A percentile compares a stretch with the other conserved stretches of the same genome.
phyloP scores from a whole-genome alignment of 2,797 vertebrate species.

The Eleutherodactylus coqui region DNA sequence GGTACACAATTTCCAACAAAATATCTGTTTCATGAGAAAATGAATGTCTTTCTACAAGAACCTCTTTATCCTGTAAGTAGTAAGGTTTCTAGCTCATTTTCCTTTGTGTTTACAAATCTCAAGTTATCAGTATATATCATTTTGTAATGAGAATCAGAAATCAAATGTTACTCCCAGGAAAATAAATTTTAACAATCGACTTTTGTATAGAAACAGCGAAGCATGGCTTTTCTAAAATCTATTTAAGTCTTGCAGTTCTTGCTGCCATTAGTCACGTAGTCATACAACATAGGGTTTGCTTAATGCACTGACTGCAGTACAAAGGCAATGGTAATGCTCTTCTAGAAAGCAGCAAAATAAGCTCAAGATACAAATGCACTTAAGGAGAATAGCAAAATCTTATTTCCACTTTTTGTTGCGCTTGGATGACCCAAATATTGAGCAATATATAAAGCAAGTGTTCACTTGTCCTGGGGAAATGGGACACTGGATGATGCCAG shows the following conservation, averaged over 20 bases:
- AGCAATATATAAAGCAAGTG: conserved; percentile 21
- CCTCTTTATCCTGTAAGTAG: neutral
- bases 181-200: neutral
- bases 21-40: neutral
- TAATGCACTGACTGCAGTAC: neutral
- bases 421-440: conserved; percentile 29
- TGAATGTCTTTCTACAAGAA: neutral
- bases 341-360: neutral
- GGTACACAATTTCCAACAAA: neutral
- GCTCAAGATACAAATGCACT: conserved; percentile 21
- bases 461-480: conserved; percentile 27
- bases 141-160: neutral
- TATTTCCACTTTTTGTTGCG: conserved; percentile 20
- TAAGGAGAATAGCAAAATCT: conserved; percentile 21
- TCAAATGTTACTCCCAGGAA: neutral
- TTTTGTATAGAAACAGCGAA: too few relatives aligned
- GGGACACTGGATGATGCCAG: conserved; percentile 5
- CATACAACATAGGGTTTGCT: neutral
- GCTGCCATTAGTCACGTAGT: neutral
- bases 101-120: neutral
- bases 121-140: neutral
- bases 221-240: neutral
- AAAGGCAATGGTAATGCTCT: neutral
- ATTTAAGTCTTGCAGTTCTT: neutral
- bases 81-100: neutral